phyloP scores from a whole-genome alignment of 2,797 vertebrate species.

The Smutsia gigantea region DNA sequence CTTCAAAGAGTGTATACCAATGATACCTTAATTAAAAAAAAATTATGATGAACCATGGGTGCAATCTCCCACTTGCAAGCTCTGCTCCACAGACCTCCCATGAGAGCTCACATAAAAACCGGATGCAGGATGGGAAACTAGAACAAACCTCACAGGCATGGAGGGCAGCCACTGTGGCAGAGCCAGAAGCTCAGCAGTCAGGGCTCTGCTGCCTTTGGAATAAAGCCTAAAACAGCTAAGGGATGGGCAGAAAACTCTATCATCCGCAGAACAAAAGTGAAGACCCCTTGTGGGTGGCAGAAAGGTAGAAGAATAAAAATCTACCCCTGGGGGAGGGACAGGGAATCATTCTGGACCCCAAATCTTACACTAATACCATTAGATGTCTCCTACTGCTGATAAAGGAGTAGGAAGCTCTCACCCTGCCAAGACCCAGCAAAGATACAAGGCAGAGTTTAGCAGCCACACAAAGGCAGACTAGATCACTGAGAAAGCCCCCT shows the following conservation, averaged over 20 bases:
- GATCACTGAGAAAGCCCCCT: background rate
- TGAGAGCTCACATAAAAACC: background rate
- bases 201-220: background rate
- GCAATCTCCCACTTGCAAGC: background rate
- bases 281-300: background rate
- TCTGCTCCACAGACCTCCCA: background rate
- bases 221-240: background rate
- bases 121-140: background rate
- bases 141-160: background rate
- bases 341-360: background rate
- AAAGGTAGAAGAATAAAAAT: background rate
- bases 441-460: background rate
- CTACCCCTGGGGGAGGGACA: background rate
- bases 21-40: no score
- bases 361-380: background rate
- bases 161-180: background rate
- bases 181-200: background rate
- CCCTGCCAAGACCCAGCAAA: background rate
- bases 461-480: background rate
- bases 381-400: background rate
- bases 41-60: background rate
- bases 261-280: background rate
- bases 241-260: background rate
- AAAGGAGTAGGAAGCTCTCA: background rate
- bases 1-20: no score